Percentiles rank a stretch among this genome's conserved stretches.
phyloP scores from a whole-genome alignment of 2,113 vertebrate genomes.

The Podiceps cristatus region DNA sequence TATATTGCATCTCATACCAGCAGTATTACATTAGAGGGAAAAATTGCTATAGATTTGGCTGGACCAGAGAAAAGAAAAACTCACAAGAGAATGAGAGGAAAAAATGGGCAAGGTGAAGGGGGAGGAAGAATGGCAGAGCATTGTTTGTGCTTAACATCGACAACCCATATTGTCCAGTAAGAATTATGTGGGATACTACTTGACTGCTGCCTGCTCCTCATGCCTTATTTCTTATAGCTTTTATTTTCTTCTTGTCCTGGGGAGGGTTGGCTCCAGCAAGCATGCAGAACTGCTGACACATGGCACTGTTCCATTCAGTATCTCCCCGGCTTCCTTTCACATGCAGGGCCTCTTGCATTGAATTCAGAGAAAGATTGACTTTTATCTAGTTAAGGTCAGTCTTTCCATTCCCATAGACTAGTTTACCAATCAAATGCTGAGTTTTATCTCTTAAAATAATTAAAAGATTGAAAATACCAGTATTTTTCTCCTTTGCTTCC shows the following conservation, averaged over 20 bases:
- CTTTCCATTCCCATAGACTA: background rate
- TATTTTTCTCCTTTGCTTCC: background rate
- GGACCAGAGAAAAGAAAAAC: background rate
- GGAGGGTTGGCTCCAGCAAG: background rate
- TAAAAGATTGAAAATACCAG: background rate
- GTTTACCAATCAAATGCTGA: background rate
- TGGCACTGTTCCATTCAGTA: background rate
- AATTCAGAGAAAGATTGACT: background rate
- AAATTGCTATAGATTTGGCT: background rate
- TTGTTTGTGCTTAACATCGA: background rate
- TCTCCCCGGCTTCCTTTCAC: background rate
- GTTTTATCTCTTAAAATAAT: background rate
- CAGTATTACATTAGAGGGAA: background rate
- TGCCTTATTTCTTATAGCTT: background rate
- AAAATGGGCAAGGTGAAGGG: background rate
- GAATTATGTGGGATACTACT: background rate
- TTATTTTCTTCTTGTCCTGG: background rate
- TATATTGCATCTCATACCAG: background rate
- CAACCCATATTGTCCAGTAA: background rate
- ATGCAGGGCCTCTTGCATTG: background rate
- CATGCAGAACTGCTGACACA: background rate
- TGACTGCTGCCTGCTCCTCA: background rate
- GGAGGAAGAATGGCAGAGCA: background rate
- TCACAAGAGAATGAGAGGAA: background rate
- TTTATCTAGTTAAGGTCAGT: background rate